A percentile compares a stretch with the other conserved stretches of the same genome.
Conservation (phyloP, 92 coral and sea anemone genomes). For the Zoanthus sansibaricus region DNA sequence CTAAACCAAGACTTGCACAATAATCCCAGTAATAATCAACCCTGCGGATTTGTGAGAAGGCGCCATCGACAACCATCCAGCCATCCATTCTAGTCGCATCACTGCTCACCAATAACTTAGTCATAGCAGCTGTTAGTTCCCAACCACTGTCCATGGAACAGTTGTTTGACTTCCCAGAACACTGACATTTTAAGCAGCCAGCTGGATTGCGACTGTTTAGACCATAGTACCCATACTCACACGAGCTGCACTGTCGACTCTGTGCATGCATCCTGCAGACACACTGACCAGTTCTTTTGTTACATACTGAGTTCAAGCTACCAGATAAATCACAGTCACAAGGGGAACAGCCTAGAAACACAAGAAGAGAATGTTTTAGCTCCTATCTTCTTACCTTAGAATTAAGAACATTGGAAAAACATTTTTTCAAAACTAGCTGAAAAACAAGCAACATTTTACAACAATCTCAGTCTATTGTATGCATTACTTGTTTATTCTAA, state of each 20-base stretch:
- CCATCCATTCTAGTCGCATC: slow-evolving; percentile 59
- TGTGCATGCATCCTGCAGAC: slow-evolving; percentile 70
- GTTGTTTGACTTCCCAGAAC: slow-evolving; percentile 80
- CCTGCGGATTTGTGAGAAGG: neutral
- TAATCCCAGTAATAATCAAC: slow-evolving; percentile 7
- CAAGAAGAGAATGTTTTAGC: too few relatives aligned
- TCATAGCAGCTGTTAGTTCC: slow-evolving; percentile 40
- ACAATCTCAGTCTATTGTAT: too few relatives aligned
- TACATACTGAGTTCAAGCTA: slow-evolving; percentile 70
- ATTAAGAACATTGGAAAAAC: too few relatives aligned
- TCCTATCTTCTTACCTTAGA: too few relatives aligned
- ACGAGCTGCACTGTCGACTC: slow-evolving; percentile 70
- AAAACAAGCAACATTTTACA: too few relatives aligned
- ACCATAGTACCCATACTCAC: slow-evolving; percentile 83
- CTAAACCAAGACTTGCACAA: neutral
- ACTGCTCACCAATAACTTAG: slow-evolving; percentile 11
- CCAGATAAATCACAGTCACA: slow-evolving; percentile 84
- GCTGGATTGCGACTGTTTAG: slow-evolving; percentile 73
- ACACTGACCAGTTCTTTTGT: slow-evolving; percentile 87
- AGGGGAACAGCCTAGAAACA: slow-evolving; percentile 76
- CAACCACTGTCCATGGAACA: slow-evolving; percentile 74
- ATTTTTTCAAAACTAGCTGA: too few relatives aligned
- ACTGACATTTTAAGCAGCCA: slow-evolving; percentile 93
- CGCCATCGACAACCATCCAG: slow-evolving; percentile 64
- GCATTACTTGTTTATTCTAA: too few relatives aligned